Conservation (phyloP, 2,113 vertebrate species). For the Elachura formosa region DNA sequence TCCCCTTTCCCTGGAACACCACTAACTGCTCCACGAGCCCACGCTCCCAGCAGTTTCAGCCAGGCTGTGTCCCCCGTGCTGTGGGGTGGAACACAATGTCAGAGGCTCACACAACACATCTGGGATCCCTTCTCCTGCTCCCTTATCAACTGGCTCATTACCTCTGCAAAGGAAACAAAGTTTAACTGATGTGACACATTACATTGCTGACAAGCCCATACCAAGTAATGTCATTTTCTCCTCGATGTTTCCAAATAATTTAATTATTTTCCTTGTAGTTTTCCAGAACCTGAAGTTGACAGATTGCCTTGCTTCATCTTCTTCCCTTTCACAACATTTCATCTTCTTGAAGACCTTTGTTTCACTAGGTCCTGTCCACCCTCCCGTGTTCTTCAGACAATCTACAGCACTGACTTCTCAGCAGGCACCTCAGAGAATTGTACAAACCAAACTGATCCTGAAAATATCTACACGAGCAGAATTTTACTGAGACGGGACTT, state of each 20-base stretch:
- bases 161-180: background rate
- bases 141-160: background rate
- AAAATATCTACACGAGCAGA: background rate
- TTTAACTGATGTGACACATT: slow-evolving; percentile 39
- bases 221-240: slow-evolving; percentile 46
- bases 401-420: background rate
- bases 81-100: background rate
- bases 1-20: background rate
- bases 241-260: slow-evolving; percentile 34
- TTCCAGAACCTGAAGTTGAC: slow-evolving; percentile 35
- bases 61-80: rapidly evolving
- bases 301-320: background rate
- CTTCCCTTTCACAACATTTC: background rate
- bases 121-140: background rate
- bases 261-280: slow-evolving; percentile 47
- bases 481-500: slow-evolving; percentile 47
- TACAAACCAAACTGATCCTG: background rate
- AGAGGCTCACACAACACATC: background rate
- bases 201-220: slow-evolving; percentile 39
- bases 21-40: background rate
- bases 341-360: background rate
- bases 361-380: background rate
- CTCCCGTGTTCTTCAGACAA: background rate
- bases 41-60: background rate
- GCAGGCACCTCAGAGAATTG: background rate